Conservation (phyloP, 37 sponge, comb jelly and placozoan species). For the Halichondria panicea region DNA sequence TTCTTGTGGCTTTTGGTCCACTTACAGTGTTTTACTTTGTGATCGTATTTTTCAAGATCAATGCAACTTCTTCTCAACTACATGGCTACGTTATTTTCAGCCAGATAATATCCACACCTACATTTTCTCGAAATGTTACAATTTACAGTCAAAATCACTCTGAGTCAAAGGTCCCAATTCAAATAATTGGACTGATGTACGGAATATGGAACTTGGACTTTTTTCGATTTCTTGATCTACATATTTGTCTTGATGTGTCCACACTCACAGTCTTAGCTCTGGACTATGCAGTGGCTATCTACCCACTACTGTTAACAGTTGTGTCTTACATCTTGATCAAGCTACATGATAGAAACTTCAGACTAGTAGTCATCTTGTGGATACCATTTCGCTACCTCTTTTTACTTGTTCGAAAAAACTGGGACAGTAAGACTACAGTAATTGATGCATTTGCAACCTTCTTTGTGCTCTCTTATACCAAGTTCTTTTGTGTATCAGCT, state of each 20-base stretch:
- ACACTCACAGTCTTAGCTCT: conserved; percentile 8
- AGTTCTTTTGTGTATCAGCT: conserved; percentile 42
- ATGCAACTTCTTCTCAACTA: conserved; percentile 41
- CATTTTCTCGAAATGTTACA: conserved; percentile 4
- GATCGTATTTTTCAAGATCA: conserved; percentile 59
- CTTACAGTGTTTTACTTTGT: conserved; percentile 47
- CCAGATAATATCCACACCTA: conserved; percentile 31
- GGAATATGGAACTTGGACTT: conserved; percentile 48
- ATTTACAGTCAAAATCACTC: background rate
- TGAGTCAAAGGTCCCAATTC: background rate
- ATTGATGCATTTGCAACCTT: conserved; percentile 61
- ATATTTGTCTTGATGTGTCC: conserved; percentile 7
- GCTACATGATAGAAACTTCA: conserved; percentile 4
- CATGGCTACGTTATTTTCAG: conserved; percentile 52
- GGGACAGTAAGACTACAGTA: conserved; percentile 39
- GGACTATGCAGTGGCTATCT: conserved; percentile 21
- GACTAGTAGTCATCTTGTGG: background rate
- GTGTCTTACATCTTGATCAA: conserved; percentile 13
- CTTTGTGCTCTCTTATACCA: conserved; percentile 56
- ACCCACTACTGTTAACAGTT: conserved; percentile 12
- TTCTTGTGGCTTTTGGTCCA: conserved; percentile 36
- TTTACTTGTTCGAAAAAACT: conserved; percentile 9
- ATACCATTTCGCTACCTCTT: conserved; percentile 9
- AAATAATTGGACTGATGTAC: background rate
- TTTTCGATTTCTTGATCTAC: background rate